Evolutionary conservation across 2,113 vertebrate genomes (phyloP), one percentile per base, ranked within the genome.

Genomic region (Nothocercus julius): DNA sequence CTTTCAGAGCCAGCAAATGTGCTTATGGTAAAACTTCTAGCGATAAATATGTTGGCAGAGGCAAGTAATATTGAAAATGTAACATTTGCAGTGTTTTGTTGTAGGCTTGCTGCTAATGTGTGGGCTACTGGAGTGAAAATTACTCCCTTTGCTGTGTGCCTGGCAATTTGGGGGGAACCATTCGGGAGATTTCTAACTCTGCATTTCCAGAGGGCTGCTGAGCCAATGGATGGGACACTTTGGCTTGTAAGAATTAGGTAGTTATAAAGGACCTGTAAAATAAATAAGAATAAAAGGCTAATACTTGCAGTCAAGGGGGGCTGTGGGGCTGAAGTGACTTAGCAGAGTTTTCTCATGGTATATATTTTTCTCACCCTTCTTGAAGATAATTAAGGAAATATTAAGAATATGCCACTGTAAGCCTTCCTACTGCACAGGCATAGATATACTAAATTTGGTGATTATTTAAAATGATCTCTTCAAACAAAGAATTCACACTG

Each of bases 41-140:
- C 13, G 18, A 47, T 21, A 38, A 34, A 47, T 36, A 20, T 13
- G 24, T 16, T 59, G 28, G 11, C 38, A 40, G 63, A 19, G 27
- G 5, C 27, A 53, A 34, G 16, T 21, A 19, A 24, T 7, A 1
- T 75, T 56, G 27, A 8, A 44, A 38, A 38, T 38, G 47, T 19
- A 11, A 2, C 1, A 22, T 16, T 2, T 4, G 38, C 28, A 45
- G n/a, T 17, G 30, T 5, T 45, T 54, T 54, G 75, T 14, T 56
- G 13, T 49, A 18, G 38, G 9, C 21, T 72, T 53, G 21, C n/a
- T 12, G 20, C 16, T 14, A 32, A 27, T 0, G 34, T 24, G 0
- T 2, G 28, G n/a, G 32, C 19, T 70, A 3, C 14, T 61, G 34
- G 22, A n/a, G 9, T 11, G 20, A 47, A 30, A 6, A 6, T 25